Evolutionary conservation across 2,797 vertebrate species (phyloP).

Genomic region (Leptodon cayanensis): DNA sequence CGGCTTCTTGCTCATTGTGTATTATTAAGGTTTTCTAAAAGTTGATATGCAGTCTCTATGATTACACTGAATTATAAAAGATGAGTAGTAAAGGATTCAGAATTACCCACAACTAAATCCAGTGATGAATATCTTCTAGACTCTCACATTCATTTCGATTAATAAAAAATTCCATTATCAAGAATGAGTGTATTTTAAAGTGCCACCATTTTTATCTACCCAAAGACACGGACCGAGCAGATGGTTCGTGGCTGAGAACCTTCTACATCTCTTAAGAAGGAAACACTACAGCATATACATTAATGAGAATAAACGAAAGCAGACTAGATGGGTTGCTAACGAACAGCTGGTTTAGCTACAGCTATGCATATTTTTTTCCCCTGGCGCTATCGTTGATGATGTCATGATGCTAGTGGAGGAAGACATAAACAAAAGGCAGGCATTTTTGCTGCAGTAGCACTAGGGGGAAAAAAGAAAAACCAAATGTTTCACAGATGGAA

Average conservation of each 20-base stretch:
- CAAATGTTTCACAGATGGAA: conserved; percentile 61
- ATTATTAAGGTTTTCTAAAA: conserved; percentile 23
- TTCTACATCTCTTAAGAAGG: background rate
- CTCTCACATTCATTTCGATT: background rate
- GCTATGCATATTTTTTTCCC: conserved; percentile 41
- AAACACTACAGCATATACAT: background rate
- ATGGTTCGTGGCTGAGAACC: conserved; percentile 28
- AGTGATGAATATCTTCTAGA: background rate
- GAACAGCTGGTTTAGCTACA: conserved; percentile 59
- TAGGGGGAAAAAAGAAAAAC: conserved; percentile 10
- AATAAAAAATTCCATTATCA: background rate
- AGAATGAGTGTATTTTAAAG: background rate
- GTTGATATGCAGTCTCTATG: background rate
- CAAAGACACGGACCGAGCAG: background rate
- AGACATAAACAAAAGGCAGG: conserved; percentile 77
- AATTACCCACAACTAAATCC: background rate
- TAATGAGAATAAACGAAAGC: conserved; percentile 39
- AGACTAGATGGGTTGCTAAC: conserved; percentile 38
- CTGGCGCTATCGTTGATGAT: conserved; percentile 60
- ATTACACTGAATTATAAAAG: background rate
- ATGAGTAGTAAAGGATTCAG: background rate
- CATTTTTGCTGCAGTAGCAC: conserved; percentile 71
- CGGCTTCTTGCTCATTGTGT: background rate
- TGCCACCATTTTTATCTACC: conserved; percentile 33
- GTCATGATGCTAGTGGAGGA: conserved; percentile 62